Percentiles rank a stretch among this genome's conserved stretches.
Conservation (phyloP, 2,797 vertebrate genomes). For the Myripristis jacobus region DNA sequence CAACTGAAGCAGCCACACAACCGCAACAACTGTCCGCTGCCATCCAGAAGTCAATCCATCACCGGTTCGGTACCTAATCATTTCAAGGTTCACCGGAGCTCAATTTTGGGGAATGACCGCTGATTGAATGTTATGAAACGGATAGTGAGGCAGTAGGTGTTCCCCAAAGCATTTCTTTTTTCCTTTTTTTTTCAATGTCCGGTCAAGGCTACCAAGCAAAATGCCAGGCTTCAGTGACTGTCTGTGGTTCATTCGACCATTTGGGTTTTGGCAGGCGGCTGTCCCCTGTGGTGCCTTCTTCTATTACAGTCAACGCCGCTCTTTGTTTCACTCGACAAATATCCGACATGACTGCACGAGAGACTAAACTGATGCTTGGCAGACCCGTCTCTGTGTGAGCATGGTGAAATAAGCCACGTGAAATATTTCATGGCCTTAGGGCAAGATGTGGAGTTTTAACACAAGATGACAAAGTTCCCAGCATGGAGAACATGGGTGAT, state of each 20-base stretch:
- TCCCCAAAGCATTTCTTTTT: neutral
- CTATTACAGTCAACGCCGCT: neutral
- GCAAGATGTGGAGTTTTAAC: too few species aligned
- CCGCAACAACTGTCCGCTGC: conserved; percentile 9
- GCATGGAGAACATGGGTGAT: too few species aligned
- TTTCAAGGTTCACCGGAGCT: neutral
- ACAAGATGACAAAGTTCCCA: too few species aligned
- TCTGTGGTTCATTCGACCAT: neutral
- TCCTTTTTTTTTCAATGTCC: too few species aligned
- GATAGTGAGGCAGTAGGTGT: neutral
- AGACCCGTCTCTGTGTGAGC: too few species aligned
- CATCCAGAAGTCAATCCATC: conserved; percentile 20
- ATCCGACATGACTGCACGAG: too few species aligned
- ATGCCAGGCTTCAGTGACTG: conserved; percentile 9
- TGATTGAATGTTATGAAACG: conserved; percentile 12
- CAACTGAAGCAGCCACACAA: conserved; percentile 4
- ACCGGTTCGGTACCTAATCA: conserved; percentile 4
- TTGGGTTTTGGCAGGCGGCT: neutral
- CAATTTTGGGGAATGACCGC: conserved; percentile 5
- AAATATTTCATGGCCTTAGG: too few species aligned
- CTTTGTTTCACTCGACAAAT: neutral
- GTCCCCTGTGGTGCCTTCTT: neutral
- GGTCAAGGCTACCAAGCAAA: neutral
- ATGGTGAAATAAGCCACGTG: too few species aligned
- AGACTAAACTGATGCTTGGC: too few species aligned